These are phyloP conservation scores for Keiferia lycopersicella DNA, from an alignment of 2,888 invertebrate genomes.

Conservation along the genomic window DNA sequence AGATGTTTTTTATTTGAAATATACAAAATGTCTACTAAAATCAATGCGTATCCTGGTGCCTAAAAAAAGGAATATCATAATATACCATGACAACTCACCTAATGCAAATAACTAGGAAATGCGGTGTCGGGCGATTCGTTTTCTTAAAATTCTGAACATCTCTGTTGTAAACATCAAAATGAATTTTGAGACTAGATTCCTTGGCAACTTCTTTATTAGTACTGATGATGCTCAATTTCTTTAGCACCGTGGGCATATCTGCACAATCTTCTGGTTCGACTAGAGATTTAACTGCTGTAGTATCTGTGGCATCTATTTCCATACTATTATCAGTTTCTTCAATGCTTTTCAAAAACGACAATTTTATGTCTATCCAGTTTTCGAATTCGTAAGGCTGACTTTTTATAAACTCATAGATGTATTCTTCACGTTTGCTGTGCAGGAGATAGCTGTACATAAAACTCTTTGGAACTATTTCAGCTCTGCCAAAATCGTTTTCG, in stretches of 20 bases:
- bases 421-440: conserved; percentile 50
- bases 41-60: too few relatives aligned
- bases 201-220: conserved; percentile 40
- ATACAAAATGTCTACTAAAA: too few relatives aligned
- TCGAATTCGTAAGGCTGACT: conserved; percentile 44
- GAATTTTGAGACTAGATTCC: conserved; percentile 48
- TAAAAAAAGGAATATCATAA: too few relatives aligned
- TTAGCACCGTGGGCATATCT: conserved; percentile 52
- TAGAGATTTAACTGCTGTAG: conserved; percentile 46
- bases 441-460: conserved; percentile 39
- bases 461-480: conserved; percentile 49
- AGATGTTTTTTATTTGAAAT: too few relatives aligned
- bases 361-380: conserved; percentile 65
- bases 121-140: conserved; percentile 60
- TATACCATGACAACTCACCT: conserved; percentile 74
- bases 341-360: conserved; percentile 54
- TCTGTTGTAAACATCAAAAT: conserved; percentile 73
- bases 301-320: conserved; percentile 38
- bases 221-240: conserved; percentile 62
- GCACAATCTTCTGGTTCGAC: conserved; percentile 56
- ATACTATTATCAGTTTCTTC: conserved; percentile 50
- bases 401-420: conserved; percentile 56
- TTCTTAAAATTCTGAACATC: conserved; percentile 69
- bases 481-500: conserved; percentile 61
- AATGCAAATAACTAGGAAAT: conserved; percentile 67